Evolutionary conservation across 2,888 invertebrate species (phyloP), one percentile per base, ranked within the genome.

Genomic region (Troilus luridus): DNA sequence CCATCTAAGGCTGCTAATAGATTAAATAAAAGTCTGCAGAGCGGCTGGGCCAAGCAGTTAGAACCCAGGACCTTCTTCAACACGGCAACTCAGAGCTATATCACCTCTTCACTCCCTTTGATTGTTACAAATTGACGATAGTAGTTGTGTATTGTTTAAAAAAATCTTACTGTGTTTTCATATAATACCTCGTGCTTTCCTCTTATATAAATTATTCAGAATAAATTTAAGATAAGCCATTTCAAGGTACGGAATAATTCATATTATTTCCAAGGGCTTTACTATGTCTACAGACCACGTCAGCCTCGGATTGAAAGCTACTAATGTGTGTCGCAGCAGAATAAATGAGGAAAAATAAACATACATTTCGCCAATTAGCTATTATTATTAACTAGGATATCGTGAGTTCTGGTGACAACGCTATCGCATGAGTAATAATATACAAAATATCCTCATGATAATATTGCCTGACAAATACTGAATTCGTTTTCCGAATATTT

Each of bases 381-480:
- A 41, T 41, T 7, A 77, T 77, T 27, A 77, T 77, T 77, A 77
- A 17, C 27, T 2, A 14, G 17, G 27, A 19, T 77, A 6, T 77
- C 72, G 72, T 77, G 72, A 41, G 72, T 11, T 9, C 85, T 85
- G 56, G 6, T 56, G 85, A 56, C 85, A 85, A 58, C n/a, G 85
- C 19, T 56, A 85, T 85, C 21, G 85, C 85, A 85, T 85, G 85
- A 56, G 21, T 85, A 58, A n/a, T 58, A 56, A 9, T 54, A 21
- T 11, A 56, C n/a, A 85, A 85, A 85, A 56, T 85, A 58, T 85
- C n/a, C 54, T 85, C 85, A 58, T 85, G 85, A 85, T 54, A 77
- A 85, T 58, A 54, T 85, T 85, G 85, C 85, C 85, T 85, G 85
- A 85, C 85, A 58, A 77, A 85, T 58, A 58, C 56, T 85, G 54